phyloP scores from a whole-genome alignment of 2,888 invertebrate genomes.

The Eilema griseolum region DNA sequence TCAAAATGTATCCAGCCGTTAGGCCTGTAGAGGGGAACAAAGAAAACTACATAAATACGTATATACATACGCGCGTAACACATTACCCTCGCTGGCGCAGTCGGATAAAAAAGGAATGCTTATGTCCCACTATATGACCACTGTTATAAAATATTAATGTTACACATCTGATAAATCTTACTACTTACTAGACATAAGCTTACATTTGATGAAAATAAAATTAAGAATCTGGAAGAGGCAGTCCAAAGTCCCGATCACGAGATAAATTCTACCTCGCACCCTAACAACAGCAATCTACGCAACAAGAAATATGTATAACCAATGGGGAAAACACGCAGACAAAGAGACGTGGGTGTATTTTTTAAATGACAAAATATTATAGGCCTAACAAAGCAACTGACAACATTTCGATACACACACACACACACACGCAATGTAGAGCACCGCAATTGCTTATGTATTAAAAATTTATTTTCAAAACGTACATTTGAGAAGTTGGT shows the following conservation, averaged over 20 bases:
- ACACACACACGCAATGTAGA: not conserved
- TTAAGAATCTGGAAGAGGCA: not conserved
- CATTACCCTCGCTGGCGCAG: too few species aligned
- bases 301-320: not conserved
- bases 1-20: too few species aligned
- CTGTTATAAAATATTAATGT: too few species aligned
- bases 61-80: too few species aligned
- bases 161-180: not conserved
- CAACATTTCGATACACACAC: not conserved
- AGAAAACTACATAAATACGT: too few species aligned
- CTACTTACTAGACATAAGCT: not conserved
- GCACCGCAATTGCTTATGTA: not conserved
- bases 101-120: too few species aligned
- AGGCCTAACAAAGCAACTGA: not conserved
- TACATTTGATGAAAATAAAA: not conserved
- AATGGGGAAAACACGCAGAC: not conserved
- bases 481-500: too few species aligned
- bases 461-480: not conserved
- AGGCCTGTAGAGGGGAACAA: too few species aligned
- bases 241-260: not conserved
- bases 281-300: not conserved
- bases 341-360: too few species aligned
- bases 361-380: not conserved
- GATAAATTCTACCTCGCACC: not conserved
- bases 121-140: too few species aligned